A percentile compares a stretch with the other conserved stretches of the same genome.
Evolutionary conservation across 2,888 invertebrate species (phyloP).

Genomic region (Uropetala carovei): DNA sequence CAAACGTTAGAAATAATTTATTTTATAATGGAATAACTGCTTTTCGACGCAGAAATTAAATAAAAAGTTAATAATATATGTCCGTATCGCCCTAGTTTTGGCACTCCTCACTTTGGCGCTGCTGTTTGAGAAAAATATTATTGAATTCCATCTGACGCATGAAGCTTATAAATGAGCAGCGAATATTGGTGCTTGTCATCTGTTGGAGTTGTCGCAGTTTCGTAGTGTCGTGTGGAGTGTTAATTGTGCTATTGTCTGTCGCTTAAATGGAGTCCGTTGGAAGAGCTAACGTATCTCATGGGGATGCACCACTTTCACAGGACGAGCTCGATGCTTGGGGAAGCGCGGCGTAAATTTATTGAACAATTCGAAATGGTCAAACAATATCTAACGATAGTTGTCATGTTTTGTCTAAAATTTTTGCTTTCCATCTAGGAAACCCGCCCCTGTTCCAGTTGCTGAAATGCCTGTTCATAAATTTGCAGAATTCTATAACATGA

Average conservation of each 20-base stretch:
- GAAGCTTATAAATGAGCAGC: background rate
- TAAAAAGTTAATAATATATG: no score
- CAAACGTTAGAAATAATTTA: no score
- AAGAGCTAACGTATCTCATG: background rate
- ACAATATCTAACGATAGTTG: background rate
- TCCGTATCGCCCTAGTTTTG: no score
- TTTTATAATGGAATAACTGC: no score
- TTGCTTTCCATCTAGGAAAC: background rate
- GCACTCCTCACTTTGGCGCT: no score
- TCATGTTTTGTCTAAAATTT: background rate
- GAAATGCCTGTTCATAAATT: constrained; percentile 73
- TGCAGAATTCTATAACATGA: constrained; percentile 91
- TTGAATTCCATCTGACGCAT: background rate
- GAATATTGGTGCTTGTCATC: constrained; percentile 17
- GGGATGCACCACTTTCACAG: background rate
- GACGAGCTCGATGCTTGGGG: constrained; percentile 55
- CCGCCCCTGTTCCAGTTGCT: background rate
- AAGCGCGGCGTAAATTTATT: constrained; percentile 29
- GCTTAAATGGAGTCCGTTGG: constrained; percentile 13
- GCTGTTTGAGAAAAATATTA: background rate
- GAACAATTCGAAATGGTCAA: background rate
- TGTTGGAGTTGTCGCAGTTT: background rate
- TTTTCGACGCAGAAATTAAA: no score
- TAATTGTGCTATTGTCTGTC: background rate
- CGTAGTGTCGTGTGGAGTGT: background rate